Evolutionary conservation across 1,140 invertebrate genomes (phyloP), one percentile per base, ranked within the genome.

Genomic region (Drosophila nigrodunni): DNA sequence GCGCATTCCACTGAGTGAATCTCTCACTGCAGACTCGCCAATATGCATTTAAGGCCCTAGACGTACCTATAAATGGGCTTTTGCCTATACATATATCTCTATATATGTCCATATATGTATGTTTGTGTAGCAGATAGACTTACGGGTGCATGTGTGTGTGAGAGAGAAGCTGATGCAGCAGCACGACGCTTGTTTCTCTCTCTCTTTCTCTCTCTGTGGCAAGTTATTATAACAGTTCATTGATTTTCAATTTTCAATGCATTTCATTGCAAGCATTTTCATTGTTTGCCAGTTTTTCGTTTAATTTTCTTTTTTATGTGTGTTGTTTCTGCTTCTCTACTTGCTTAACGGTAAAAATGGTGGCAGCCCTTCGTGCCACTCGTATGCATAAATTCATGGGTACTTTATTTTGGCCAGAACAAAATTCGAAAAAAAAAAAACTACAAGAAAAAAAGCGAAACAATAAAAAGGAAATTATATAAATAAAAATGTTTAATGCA

Each of bases 181-280:
- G 46, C 60, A 11, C 39, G 39, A 25, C 35, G 80, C 67, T 76
- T 69, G 77, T 77, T 69, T 88, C 83, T 80, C 83, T 88, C 77
- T 79, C 82, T 79, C 82, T 77, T 66, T 88, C 83, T 80, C 83
- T 88, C 77, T 79, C 82, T 82, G 82, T 79, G 80, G 85, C 80
- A 87, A 88, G 83, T 87, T 87, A 87, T 87, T 88, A 87, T 87
- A 87, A 87, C 83, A 87, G 83, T 87, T 87, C 83, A 87, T 88
- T 87, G 83, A 87, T 87, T 87, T 87, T 87, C 83, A 87, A 87
- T 87, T 87, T 87, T 88, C 83, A 80, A 88, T 87, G 83, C 83
- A 87, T 87, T 78, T 76, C 62, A 76, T 74, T 76, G 61, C 57
- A 37, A 75, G 73, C 73, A 67, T 78, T 78, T 82, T 69, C 83